phyloP scores from a whole-genome alignment of 1,140 invertebrate genomes.

The Pseudomyrmex gracilis region DNA sequence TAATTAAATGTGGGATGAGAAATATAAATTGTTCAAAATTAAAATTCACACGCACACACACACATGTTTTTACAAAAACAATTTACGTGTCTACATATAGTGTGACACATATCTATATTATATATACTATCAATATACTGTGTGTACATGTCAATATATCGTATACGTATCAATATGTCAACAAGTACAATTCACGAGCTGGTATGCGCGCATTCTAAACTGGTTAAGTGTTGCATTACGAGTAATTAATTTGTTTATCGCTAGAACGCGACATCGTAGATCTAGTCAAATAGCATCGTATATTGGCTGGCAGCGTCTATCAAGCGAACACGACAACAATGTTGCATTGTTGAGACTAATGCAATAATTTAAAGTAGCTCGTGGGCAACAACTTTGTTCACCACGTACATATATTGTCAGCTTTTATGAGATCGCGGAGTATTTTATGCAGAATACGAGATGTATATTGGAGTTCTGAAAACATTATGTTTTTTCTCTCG shows the following conservation, averaged over 20 bases:
- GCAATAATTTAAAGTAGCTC: constrained; percentile 40
- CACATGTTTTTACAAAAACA: background rate
- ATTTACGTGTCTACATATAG: background rate
- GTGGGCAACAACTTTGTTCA: constrained; percentile 2
- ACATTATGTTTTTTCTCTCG: background rate
- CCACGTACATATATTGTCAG: background rate
- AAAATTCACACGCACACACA: too few relatives aligned
- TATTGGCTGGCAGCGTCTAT: constrained; percentile 26
- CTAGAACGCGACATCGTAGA: constrained; percentile 66
- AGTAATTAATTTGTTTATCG: constrained; percentile 75
- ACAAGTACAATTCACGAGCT: constrained; percentile 20
- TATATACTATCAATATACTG: background rate
- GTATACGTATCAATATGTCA: constrained; percentile 4
- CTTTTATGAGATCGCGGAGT: constrained; percentile 10
- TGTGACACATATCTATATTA: background rate
- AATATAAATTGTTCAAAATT: too few relatives aligned
- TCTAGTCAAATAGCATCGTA: constrained; percentile 66
- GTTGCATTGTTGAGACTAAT: constrained; percentile 41
- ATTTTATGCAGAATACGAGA: background rate
- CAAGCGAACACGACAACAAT: constrained; percentile 37
- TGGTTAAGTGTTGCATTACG: constrained; percentile 32
- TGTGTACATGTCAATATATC: background rate
- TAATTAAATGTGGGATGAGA: too few relatives aligned
- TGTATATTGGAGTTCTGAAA: background rate
- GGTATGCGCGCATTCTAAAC: constrained; percentile 58